phyloP scores from a whole-genome alignment of 37 sponge, comb jelly and placozoan species.

The Spongia lamella region DNA sequence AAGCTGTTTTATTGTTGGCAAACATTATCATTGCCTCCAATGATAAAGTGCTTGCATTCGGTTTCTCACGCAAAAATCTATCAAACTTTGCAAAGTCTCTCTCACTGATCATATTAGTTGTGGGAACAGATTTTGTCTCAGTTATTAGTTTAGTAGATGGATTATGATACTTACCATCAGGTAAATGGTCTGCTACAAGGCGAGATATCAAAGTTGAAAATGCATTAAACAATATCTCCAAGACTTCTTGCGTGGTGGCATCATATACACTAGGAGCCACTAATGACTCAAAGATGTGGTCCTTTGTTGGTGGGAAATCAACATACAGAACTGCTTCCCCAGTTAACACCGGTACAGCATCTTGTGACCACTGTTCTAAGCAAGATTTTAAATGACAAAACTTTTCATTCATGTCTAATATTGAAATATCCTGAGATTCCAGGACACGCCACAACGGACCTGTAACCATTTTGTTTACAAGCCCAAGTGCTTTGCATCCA shows the following conservation, averaged over 20 bases:
- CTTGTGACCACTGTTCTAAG: constrained; percentile 20
- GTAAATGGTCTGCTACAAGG: constrained; percentile 16
- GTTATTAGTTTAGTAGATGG: neutral
- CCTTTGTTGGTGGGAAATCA: constrained; percentile 3
- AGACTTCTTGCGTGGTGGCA: neutral
- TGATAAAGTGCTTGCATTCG: constrained; percentile 21
- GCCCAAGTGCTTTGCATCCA: constrained; percentile 24
- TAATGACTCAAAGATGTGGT: constrained; percentile 1
- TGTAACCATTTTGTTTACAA: constrained; percentile 29
- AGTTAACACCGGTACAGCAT: constrained; percentile 7
- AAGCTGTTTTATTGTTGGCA: constrained; percentile 36
- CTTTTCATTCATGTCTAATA: constrained; percentile 23
- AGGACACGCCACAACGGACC: constrained; percentile 46
- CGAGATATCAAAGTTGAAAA: neutral
- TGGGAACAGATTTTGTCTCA: constrained; percentile 39
- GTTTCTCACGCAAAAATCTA: constrained; percentile 33
- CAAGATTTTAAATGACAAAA: neutral
- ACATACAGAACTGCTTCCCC: constrained; percentile 17
- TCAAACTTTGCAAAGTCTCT: constrained; percentile 30
- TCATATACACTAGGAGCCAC: constrained; percentile 9
- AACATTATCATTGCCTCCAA: constrained; percentile 36
- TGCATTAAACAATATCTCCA: neutral
- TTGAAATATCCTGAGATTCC: constrained; percentile 19
- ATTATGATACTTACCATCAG: constrained; percentile 1
- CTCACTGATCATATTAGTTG: constrained; percentile 24